phyloP scores from a whole-genome alignment of 1,140 invertebrate genomes.

The Drosophila nebulosa region DNA sequence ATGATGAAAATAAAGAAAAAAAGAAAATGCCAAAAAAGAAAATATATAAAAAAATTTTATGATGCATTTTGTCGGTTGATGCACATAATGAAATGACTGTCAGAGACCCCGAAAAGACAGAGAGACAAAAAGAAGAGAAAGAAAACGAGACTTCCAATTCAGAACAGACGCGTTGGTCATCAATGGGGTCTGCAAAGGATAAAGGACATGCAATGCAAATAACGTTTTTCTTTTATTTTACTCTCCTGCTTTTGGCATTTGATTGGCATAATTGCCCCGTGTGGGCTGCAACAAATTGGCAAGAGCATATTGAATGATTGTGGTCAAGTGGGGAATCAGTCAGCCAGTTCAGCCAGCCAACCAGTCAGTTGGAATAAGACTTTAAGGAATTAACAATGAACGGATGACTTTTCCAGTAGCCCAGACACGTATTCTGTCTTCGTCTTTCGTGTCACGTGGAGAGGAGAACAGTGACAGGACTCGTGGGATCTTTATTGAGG shows the following conservation, averaged over 20 bases:
- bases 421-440: neutral
- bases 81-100: neutral
- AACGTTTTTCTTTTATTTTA: neutral
- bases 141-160: neutral
- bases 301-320: slow-evolving; percentile 43
- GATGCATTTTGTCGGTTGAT: neutral
- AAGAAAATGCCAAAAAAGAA: too few relatives aligned
- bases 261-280: slow-evolving; percentile 30
- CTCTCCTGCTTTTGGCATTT: slow-evolving; percentile 18
- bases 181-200: neutral
- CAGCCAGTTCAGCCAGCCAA: neutral
- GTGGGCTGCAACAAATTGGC: slow-evolving; percentile 16
- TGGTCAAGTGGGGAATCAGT: slow-evolving; percentile 44
- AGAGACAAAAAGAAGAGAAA: neutral
- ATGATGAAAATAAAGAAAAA: neutral
- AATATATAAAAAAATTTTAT: neutral
- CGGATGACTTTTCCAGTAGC: neutral
- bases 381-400: neutral
- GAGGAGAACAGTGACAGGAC: slow-evolving; percentile 3
- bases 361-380: neutral
- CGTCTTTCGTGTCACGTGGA: neutral
- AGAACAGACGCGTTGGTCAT: neutral
- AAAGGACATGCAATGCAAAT: neutral
- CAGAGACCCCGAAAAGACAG: neutral
- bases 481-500: neutral